Evolutionary conservation across 1,140 invertebrate species (phyloP), one percentile per base, ranked within the genome.

Genomic region (Tetragonula clypearis): DNA sequence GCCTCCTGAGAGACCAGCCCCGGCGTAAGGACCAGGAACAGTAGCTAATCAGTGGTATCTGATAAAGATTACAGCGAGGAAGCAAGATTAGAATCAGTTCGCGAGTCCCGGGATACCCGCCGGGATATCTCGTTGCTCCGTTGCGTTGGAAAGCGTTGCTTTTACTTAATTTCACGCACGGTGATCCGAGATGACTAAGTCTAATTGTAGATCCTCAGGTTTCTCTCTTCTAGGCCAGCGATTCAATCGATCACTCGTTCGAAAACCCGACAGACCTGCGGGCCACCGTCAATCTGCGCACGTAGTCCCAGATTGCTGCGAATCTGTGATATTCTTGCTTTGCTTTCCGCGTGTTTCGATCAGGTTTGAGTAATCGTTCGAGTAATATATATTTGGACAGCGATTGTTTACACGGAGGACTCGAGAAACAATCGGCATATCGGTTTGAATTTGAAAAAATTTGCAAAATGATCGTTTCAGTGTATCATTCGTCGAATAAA

Each of bases 41-140:
- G 77, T 79, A 79, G 77, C 77, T 79, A 79, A 79, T 79, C 77
- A 79, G 65, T 41, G 65, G 65, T 69, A 79, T 79, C 77, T 69
- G 77, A 68, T 79, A 79, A 79, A 53, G 77, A 55, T 79, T 68
- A 55, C 77, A 23, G 11, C 77, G 77, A 53, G 77, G 77, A 55
- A 69, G 53, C 77, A 49, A 79, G 77, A 79, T 79, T 68, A 55
- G 77, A 55, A 79, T 79, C 77, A 35, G 62, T 55, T 79, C 12
- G 8, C 77, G 14, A 23, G 49, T 79, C 17, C 41, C 41, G 41
- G n/a, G 35, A 56, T 35, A 30, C 49, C 65, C 77, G 30, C 26
- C 30, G 23, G 56, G 56, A n/a, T 23, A 11, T 49, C 56, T 26
- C 58, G 30, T 9, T 60, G 17, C 21, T 15, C 41, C 49, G 1